Base-by-base conservation (phyloP, 2,113 vertebrate genomes). In the Lonchura striata region DNA sequence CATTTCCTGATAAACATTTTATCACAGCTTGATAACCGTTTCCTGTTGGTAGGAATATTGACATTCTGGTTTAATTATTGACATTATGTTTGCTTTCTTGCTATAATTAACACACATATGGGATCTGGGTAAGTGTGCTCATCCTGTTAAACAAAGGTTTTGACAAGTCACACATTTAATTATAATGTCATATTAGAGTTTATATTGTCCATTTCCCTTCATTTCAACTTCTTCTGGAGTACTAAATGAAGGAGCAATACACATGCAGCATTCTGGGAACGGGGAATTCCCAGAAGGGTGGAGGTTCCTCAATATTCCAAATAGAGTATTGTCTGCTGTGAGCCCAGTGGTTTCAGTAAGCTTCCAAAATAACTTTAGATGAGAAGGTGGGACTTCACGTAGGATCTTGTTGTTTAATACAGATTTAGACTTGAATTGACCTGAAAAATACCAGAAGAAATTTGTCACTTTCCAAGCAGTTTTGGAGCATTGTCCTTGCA, bases 1-100 rank as follows among this genome's bases (percentile, higher is more conserved):
- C 86, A 89, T 97, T 98, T 98, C 94, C 97, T 95, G 95, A 86
- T 94, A 98, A 97, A 96, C 88, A 95, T 76, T 97, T 92, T 97
- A 89, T 95, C 82, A 49, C 92, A 94, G 95, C 85, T 92, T 96
- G 94, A 96, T 95, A 97, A 97, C 92, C 81, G 88, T 97, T 98
- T 98, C 97, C 98, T 97, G 87, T 92, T 92, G 59, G 79, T 78
- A 92, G 79, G n/a, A 50, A 39, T 39, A 39, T 39, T 39, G 39
- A 39, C 39, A 39, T 39, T 77, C 95, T 93, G 31, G 78, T 95
- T 49, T 84, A 92, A 66, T 86, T 94, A 68, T 89, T 93, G 84
- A 75, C 49, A 71, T 93, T 95, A 92, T 95, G 57, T 95, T 96
- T 91, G 54, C 77, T 69, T 79, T 90, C 82, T 95, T 95, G 63